Conservation (phyloP, 2,113 vertebrate species). For the Bubalus kerabau region DNA sequence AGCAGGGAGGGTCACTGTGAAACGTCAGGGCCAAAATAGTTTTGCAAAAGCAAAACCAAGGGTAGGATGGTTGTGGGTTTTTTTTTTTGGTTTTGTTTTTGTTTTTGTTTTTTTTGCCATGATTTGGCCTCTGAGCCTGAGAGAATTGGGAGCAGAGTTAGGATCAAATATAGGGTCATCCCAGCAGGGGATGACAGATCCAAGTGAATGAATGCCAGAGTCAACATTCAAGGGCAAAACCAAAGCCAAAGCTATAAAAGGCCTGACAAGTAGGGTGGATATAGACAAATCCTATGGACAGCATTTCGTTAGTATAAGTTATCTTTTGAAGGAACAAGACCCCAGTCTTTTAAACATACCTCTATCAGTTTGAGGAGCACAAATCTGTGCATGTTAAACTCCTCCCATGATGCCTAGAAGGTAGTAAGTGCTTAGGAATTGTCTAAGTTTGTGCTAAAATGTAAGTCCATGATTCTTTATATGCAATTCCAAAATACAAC, state of each 20-base stretch:
- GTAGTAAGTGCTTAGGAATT: neutral
- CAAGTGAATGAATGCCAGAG: conserved; percentile 35
- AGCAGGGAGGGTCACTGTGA: conserved; percentile 29
- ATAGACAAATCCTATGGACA: neutral
- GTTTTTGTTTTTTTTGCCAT: neutral
- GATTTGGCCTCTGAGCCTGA: conserved; percentile 41
- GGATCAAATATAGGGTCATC: conserved; percentile 45
- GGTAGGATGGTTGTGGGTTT: neutral
- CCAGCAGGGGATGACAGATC: neutral
- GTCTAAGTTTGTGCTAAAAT: conserved; percentile 23
- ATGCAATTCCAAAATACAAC: conserved; percentile 36
- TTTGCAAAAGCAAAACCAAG: conserved; percentile 47
- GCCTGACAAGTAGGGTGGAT: neutral
- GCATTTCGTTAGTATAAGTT: neutral
- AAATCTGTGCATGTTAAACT: neutral
- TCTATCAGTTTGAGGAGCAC: neutral
- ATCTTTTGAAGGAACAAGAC: neutral
- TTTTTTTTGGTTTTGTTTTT: no score
- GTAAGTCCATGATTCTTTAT: neutral
- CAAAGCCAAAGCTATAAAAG: conserved; percentile 26
- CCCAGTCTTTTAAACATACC: neutral
- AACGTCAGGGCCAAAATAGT: conserved; percentile 52
- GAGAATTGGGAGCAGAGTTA: conserved; percentile 40
- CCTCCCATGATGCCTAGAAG: neutral
- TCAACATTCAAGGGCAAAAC: neutral